Evolutionary conservation across 2,888 invertebrate species (phyloP), one percentile per base, ranked within the genome.

Genomic region (Zeuzera pyrina): DNA sequence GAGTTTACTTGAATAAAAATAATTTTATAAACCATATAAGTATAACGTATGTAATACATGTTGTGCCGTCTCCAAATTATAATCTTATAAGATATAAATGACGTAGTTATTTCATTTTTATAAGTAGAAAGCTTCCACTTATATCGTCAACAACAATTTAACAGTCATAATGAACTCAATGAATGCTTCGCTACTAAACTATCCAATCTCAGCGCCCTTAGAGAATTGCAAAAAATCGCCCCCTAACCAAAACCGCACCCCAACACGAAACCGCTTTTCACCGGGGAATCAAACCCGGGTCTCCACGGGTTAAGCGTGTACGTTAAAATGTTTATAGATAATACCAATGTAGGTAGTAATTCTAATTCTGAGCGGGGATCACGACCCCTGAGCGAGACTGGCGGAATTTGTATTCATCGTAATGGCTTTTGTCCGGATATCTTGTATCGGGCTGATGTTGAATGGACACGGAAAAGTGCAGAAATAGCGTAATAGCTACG

Each of bases 251-350:
- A 46, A 61, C 59, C 64, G 57, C 61, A 65, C 71, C 73, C 71
- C 49, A 44, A 31, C 48, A 42, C 51, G 33, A 41, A 62, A 70
- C 65, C 71, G 65, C 70, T 63, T 64, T 60, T 45, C 71, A 64
- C 62, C 62, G 52, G 69, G 69, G 66, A 67, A 62, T 63, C 60
- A 54, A 68, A 65, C 64, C 47, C 49, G 70, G 78, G 77, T 76
- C 77, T 77, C 74, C 77, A 62, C 68, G 76, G 79, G 79, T 83
- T 81, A 81, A 81, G 71, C 70, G 76, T 47, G 57, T 60, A 71
- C 71, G 74, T 67, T 81, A 77, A 79, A 81, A 83, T 81, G 79
- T 79, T 83, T 81, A 81, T 73, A 81, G 78, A 81, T 81, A 79
- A 83, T 77, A 63, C 74, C 57, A 49, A 64, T 70, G 60, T 66